Conservation (phyloP, 2,113 vertebrate species). For the Hippocampus barbouri region DNA sequence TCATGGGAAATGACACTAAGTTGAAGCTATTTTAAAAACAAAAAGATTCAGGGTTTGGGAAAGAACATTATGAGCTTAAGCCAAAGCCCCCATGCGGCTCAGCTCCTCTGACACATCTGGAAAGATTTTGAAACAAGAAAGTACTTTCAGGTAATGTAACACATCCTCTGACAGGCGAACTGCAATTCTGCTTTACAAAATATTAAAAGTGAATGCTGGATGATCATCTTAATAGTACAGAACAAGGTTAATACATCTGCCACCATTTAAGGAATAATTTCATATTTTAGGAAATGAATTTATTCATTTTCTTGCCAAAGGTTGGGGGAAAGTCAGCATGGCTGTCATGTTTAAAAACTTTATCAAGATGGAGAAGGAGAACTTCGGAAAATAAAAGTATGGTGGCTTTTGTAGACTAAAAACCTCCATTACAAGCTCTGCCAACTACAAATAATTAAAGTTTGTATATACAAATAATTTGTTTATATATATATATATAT, state of each 20-base stretch:
- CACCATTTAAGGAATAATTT: constrained; percentile 2
- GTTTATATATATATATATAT: no score
- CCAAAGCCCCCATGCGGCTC: constrained; percentile 5
- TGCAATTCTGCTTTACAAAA: constrained; percentile 19
- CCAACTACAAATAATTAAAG: no score
- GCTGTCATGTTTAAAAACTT: neutral
- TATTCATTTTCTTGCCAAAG: constrained; percentile 5
- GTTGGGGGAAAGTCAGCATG: neutral
- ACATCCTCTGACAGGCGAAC: constrained; percentile 27
- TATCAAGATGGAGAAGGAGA: neutral
- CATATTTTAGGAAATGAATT: neutral
- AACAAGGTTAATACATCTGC: neutral
- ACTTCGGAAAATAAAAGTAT: neutral
- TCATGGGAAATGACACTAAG: constrained; percentile 12
- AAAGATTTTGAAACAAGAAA: constrained; percentile 24
- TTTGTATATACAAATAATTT: no score
- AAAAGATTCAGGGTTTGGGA: constrained; percentile 8
- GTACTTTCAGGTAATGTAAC: constrained; percentile 33
- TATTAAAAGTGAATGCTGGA: constrained; percentile 11
- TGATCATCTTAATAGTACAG: constrained; percentile 1
- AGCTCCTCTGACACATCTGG: constrained; percentile 40
- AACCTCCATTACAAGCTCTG: no score
- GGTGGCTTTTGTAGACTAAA: neutral
- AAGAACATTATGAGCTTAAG: constrained; percentile 6
- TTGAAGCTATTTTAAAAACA: constrained; percentile 4